phyloP scores from a whole-genome alignment of 2,888 invertebrate genomes.

The Nysson spinosus region DNA sequence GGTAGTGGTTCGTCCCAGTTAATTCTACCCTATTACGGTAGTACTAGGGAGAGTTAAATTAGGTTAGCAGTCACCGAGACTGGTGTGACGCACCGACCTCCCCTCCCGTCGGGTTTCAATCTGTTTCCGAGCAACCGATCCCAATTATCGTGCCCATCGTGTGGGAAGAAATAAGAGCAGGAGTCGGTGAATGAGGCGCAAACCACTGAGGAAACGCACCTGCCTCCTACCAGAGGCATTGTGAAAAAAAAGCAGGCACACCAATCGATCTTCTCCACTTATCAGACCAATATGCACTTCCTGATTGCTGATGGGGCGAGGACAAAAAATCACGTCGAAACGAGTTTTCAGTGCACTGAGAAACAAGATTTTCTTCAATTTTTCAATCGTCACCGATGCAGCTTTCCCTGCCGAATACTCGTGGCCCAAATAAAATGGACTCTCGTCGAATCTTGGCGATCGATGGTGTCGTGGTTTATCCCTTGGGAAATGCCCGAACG shows the following conservation, averaged over 20 bases:
- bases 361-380: conserved; percentile 46
- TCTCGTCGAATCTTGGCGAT: background rate
- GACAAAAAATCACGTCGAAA: conserved; percentile 41
- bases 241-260: conserved; percentile 7
- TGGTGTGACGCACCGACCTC: conserved; percentile 37
- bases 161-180: conserved; percentile 28
- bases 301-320: conserved; percentile 5
- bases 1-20: conserved; percentile 34
- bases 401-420: too few relatives aligned
- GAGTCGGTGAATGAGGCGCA: conserved; percentile 17
- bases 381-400: too few relatives aligned
- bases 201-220: conserved; percentile 14
- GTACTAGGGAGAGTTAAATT: conserved; percentile 40
- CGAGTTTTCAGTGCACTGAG: conserved; percentile 13
- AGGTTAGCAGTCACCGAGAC: conserved; percentile 44
- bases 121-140: conserved; percentile 39
- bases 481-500: background rate
- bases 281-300: conserved; percentile 34
- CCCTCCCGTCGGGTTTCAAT: conserved; percentile 42
- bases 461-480: background rate
- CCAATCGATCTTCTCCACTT: conserved; percentile 33
- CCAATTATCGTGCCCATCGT: conserved; percentile 47
- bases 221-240: background rate
- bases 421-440: background rate
- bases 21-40: conserved; percentile 48